A percentile compares a stretch with the other conserved stretches of the same genome.
Evolutionary conservation across 2,888 invertebrate genomes (phyloP).

Genomic region (Labia minor): DNA sequence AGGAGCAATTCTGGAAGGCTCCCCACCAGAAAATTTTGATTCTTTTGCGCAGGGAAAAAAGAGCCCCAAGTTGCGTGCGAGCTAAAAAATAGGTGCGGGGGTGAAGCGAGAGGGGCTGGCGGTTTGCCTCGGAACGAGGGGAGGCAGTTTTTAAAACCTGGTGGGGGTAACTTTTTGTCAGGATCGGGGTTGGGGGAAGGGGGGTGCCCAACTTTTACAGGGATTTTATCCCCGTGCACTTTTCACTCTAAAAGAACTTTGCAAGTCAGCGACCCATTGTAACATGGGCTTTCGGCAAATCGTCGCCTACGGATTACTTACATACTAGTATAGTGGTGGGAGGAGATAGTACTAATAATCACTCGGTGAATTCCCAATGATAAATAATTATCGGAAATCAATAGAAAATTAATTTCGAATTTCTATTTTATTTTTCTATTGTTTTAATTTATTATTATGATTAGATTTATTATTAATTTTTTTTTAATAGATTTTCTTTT

Average conservation of each 20-base stretch:
- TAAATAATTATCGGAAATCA: too few species aligned
- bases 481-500: too few species aligned
- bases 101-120: background rate
- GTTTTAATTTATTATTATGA: too few species aligned
- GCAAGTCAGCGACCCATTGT: background rate
- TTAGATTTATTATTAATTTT: too few species aligned
- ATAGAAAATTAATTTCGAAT: too few species aligned
- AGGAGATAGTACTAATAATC: too few species aligned
- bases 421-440: too few species aligned
- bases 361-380: too few species aligned
- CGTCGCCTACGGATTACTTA: too few species aligned
- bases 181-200: background rate
- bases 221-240: background rate
- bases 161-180: background rate
- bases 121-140: background rate
- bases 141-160: slow-evolving; percentile 3
- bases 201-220: background rate
- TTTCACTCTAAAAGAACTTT: background rate
- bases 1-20: background rate
- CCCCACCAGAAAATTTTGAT: slow-evolving; percentile 8
- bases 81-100: slow-evolving; percentile 4
- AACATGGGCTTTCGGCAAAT: background rate
- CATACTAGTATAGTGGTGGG: too few species aligned
- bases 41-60: slow-evolving; percentile 13
- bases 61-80: slow-evolving; percentile 7